Evolutionary conservation across 1,140 invertebrate species (phyloP).

Genomic region (Lycorma delicatula): DNA sequence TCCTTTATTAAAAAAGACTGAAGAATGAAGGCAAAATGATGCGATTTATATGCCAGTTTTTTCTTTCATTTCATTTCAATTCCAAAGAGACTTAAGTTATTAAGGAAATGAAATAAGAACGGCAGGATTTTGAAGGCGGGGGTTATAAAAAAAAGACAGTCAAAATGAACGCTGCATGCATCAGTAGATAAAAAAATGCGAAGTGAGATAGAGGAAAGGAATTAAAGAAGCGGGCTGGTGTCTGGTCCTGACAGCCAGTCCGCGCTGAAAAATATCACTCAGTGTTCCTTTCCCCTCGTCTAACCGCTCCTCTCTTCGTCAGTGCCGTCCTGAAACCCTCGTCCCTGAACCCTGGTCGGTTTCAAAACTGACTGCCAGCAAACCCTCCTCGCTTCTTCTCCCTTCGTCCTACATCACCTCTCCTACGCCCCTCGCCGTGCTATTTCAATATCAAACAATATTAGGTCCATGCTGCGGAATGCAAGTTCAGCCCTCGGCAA

Average conservation of each 20-base stretch:
- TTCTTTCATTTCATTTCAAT: conserved; percentile 7
- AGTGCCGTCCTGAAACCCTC: too few relatives aligned
- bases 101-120: conserved; percentile 6
- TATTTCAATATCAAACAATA: conserved; percentile 6
- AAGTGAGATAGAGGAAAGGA: not conserved
- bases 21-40: conserved; percentile 2
- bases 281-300: not conserved
- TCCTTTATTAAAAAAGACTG: not conserved
- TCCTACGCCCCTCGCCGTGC: not conserved
- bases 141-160: not conserved
- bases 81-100: conserved; percentile 6
- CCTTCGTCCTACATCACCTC: not conserved
- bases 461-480: not conserved
- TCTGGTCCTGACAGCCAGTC: not conserved
- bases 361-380: not conserved
- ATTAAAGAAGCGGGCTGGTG: conserved; percentile 2
- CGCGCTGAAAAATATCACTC: conserved; percentile 5
- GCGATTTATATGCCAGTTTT: conserved; percentile 7
- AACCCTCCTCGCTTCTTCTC: not conserved
- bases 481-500: not conserved
- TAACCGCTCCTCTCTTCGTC: too few relatives aligned
- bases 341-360: not conserved
- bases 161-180: conserved; percentile 1
- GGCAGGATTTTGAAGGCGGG: not conserved
- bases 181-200: not conserved